A percentile compares a stretch with the other conserved stretches of the same genome.
phyloP scores from a whole-genome alignment of 2,888 invertebrate genomes.

The Leptopilina myrica region DNA sequence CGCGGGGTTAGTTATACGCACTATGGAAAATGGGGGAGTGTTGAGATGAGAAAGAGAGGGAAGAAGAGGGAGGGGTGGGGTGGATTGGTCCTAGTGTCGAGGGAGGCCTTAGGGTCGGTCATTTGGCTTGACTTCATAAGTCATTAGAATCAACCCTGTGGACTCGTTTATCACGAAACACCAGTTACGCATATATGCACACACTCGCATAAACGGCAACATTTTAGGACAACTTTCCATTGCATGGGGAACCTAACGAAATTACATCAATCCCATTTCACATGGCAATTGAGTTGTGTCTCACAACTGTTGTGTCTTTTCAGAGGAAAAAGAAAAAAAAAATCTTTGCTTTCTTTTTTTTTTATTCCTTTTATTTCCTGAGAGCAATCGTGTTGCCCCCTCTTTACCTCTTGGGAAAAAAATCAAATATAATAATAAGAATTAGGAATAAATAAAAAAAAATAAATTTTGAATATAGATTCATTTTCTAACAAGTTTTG shows the following conservation, averaged over 20 bases:
- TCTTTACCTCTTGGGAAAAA: too few relatives aligned
- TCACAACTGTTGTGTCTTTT: conserved; percentile 71
- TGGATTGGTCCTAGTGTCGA: conserved; percentile 48
- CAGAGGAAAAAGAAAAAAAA: background rate
- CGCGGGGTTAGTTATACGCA: conserved; percentile 47
- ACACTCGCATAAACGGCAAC: conserved; percentile 22
- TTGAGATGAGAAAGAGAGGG: too few relatives aligned
- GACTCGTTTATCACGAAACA: conserved; percentile 67
- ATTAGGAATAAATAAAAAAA: too few relatives aligned
- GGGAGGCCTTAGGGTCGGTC: conserved; percentile 63
- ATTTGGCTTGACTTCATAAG: conserved; percentile 77
- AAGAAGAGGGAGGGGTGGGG: background rate
- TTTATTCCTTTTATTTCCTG: too few relatives aligned
- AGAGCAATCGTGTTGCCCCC: too few relatives aligned
- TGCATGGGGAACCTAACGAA: conserved; percentile 67
- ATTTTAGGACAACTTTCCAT: conserved; percentile 35
- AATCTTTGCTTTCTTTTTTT: too few relatives aligned
- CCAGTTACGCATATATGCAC: conserved; percentile 57
- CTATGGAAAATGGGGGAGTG: too few relatives aligned
- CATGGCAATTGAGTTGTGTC: conserved; percentile 74
- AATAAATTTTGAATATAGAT: too few relatives aligned
- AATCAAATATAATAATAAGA: too few relatives aligned
- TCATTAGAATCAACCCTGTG: conserved; percentile 75
- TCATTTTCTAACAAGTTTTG: too few relatives aligned
- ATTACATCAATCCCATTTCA: conserved; percentile 77